Percentiles rank a stretch among this genome's conserved stretches.
These are phyloP conservation scores for Pimpla rufipes DNA, from an alignment of 2,888 invertebrate species.

Conservation along the genomic window DNA sequence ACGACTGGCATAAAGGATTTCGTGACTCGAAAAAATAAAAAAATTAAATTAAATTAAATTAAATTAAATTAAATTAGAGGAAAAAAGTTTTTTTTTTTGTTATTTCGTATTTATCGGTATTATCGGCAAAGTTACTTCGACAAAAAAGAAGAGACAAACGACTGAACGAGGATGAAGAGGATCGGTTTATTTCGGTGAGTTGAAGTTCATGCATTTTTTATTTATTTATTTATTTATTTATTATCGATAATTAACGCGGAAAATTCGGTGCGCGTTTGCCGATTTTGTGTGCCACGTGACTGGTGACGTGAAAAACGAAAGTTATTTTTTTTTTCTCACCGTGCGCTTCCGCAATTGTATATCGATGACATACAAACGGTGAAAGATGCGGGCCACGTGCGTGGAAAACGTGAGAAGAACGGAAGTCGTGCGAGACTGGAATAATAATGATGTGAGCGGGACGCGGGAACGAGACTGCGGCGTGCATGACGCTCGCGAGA, in stretches of 20 bases:
- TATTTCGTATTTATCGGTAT: constrained; percentile 22
- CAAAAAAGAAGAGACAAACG: constrained; percentile 47
- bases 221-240: constrained; percentile 11
- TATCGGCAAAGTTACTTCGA: constrained; percentile 33
- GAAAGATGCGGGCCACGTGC: constrained; percentile 54
- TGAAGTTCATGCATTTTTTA: not conserved
- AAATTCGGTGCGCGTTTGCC: not conserved
- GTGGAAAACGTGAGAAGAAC: constrained; percentile 47
- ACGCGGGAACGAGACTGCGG: not conserved
- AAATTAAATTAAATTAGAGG: not conserved
- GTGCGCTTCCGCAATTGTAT: not conserved
- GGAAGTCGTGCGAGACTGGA: constrained; percentile 61
- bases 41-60: constrained; percentile 11
- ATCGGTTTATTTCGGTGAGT: constrained; percentile 77
- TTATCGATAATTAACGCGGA: not conserved
- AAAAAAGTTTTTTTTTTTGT: constrained; percentile 14
- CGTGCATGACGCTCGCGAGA: constrained; percentile 20
- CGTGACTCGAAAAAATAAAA: constrained; percentile 31
- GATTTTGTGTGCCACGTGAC: constrained; percentile 3
- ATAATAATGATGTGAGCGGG: constrained; percentile 43
- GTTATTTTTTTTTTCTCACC: constrained; percentile 17
- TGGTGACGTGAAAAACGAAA: constrained; percentile 30
- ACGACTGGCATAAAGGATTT: constrained; percentile 35
- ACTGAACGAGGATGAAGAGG: constrained; percentile 77
- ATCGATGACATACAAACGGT: not conserved